Conservation (phyloP, 2,888 invertebrate genomes). For the Barypeithes pellucidus region DNA sequence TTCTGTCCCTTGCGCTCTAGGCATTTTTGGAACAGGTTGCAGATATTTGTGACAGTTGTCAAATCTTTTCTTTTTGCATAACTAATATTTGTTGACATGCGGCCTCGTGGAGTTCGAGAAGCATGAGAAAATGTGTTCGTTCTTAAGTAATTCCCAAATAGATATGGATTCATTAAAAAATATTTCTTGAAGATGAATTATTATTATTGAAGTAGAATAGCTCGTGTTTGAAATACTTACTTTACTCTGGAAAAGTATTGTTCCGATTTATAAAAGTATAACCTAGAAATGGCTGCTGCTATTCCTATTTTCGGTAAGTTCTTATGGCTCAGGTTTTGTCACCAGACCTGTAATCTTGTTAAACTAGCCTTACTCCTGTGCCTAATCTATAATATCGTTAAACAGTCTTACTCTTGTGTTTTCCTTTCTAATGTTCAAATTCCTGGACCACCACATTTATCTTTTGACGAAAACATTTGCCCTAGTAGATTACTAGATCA, state of each 20-base stretch:
- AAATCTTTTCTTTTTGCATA: conserved; percentile 1
- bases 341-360: no score
- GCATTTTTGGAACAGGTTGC: no score
- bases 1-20: no score
- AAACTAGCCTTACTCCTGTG: no score
- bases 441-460: no score
- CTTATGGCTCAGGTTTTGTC: neutral
- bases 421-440: neutral
- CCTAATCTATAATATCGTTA: no score
- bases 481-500: no score
- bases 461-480: no score
- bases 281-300: conserved; percentile 32
- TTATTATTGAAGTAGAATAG: neutral
- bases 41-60: neutral
- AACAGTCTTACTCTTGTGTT: neutral
- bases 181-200: conserved; percentile 11
- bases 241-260: conserved; percentile 3
- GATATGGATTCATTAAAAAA: conserved; percentile 5
- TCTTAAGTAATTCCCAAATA: neutral
- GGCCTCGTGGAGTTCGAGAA: neutral
- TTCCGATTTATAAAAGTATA: conserved; percentile 8
- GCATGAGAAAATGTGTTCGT: neutral
- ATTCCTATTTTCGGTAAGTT: conserved; percentile 45
- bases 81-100: conserved; percentile 12
- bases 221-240: neutral